phyloP scores from a whole-genome alignment of 2,113 vertebrate genomes.

The Scytalopus superciliaris region DNA sequence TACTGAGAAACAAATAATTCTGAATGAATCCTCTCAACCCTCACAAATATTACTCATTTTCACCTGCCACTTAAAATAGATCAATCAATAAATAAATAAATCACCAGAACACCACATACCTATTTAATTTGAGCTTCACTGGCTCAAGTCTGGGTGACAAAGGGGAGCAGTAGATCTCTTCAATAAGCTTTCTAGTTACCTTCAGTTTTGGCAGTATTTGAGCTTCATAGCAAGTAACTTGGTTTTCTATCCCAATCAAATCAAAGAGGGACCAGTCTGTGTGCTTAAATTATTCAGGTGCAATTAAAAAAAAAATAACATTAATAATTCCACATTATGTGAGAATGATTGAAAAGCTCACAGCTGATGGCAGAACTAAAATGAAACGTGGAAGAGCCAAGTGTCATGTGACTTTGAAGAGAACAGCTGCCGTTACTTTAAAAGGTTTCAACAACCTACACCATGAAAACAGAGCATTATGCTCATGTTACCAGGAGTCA shows the following conservation, averaged over 20 bases:
- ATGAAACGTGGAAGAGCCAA: background rate
- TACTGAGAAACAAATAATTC: background rate
- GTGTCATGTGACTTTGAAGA: background rate
- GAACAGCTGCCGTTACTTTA: constrained; percentile 28
- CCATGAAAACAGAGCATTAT: background rate
- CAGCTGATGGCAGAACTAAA: background rate
- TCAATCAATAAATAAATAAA: background rate
- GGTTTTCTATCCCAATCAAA: constrained; percentile 80
- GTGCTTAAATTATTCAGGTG: constrained; percentile 57
- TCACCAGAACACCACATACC: constrained; percentile 67
- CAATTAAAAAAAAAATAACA: background rate
- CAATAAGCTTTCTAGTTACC: constrained; percentile 81
- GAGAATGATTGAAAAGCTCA: background rate
- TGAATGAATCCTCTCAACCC: background rate
- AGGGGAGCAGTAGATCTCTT: constrained; percentile 78
- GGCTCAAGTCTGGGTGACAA: constrained; percentile 67
- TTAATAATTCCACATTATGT: background rate
- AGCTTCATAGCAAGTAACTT: constrained; percentile 77
- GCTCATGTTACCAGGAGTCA: constrained; percentile 25
- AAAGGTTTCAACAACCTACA: constrained; percentile 2
- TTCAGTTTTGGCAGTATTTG: constrained; percentile 80
- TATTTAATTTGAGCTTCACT: constrained; percentile 84
- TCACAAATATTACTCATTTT: background rate
- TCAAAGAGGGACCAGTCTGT: constrained; percentile 80
- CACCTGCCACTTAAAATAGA: background rate